phyloP scores from a whole-genome alignment of 2,113 vertebrate species.

The Enhydra lutris region DNA sequence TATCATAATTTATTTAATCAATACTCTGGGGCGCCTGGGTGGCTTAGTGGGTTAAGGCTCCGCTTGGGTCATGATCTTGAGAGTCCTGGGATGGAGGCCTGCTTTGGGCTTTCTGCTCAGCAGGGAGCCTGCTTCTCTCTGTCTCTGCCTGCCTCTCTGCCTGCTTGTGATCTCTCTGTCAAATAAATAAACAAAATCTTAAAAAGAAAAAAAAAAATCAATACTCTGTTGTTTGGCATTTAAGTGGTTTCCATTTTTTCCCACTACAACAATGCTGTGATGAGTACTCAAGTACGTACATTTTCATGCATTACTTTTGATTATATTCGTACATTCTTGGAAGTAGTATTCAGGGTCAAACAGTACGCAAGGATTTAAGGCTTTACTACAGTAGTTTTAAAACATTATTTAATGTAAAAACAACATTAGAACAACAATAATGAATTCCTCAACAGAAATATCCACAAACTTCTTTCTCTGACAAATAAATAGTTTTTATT shows the following conservation, averaged over 20 bases:
- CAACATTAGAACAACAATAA: neutral
- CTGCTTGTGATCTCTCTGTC: no score
- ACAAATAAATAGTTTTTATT: slow-evolving; percentile 3
- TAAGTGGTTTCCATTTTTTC: neutral
- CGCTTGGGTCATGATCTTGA: no score
- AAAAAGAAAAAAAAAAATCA: neutral
- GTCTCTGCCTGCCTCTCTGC: no score
- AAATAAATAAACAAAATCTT: no score
- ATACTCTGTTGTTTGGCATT: slow-evolving; percentile 18
- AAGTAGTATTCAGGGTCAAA: neutral
- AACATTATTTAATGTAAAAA: slow-evolving; percentile 38
- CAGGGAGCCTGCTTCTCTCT: no score
- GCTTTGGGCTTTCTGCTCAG: no score
- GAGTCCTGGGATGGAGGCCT: no score
- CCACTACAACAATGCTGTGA: neutral
- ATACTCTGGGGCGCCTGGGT: neutral
- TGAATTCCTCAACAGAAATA: slow-evolving; percentile 17
- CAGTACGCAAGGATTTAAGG: neutral
- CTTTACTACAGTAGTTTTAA: neutral
- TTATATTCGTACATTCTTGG: slow-evolving; percentile 7
- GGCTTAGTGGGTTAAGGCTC: no score
- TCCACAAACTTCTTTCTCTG: neutral
- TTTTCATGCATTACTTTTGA: neutral
- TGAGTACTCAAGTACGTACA: neutral
- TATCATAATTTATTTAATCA: slow-evolving; percentile 29